Evolutionary conservation across 2,797 vertebrate genomes (phyloP).

Genomic region (Melanotaenia maccullochi): DNA sequence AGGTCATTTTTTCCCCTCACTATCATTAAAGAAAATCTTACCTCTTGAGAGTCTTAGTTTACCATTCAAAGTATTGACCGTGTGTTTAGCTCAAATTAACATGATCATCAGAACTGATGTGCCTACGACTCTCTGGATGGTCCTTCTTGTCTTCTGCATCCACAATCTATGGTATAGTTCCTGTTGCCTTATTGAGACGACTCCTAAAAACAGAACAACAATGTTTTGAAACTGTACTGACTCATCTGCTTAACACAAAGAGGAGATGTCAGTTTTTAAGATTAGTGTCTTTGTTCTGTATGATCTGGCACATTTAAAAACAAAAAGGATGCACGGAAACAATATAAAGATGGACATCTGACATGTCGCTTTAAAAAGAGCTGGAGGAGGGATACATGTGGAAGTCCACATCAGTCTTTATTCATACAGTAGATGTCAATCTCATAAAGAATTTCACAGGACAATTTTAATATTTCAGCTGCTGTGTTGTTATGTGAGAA

Average conservation of each 20-base stretch:
- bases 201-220: background rate
- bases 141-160: background rate
- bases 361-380: background rate
- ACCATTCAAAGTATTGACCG: no score
- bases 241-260: background rate
- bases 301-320: background rate
- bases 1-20: no score
- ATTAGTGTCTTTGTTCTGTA: background rate
- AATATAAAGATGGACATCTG: background rate
- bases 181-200: slow-evolving; percentile 5
- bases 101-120: background rate
- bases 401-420: background rate
- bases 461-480: background rate
- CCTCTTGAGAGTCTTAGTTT: no score
- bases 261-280: background rate
- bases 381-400: background rate
- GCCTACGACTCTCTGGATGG: background rate
- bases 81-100: background rate
- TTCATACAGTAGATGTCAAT: no score
- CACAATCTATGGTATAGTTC: background rate
- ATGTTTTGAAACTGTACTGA: background rate
- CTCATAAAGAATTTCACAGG: background rate
- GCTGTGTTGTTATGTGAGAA: background rate
- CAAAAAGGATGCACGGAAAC: background rate
- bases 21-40: no score